Percentiles rank a stretch among this genome's conserved stretches.
phyloP scores from a whole-genome alignment of 2,113 vertebrate genomes.

The Melanocharis versteri region DNA sequence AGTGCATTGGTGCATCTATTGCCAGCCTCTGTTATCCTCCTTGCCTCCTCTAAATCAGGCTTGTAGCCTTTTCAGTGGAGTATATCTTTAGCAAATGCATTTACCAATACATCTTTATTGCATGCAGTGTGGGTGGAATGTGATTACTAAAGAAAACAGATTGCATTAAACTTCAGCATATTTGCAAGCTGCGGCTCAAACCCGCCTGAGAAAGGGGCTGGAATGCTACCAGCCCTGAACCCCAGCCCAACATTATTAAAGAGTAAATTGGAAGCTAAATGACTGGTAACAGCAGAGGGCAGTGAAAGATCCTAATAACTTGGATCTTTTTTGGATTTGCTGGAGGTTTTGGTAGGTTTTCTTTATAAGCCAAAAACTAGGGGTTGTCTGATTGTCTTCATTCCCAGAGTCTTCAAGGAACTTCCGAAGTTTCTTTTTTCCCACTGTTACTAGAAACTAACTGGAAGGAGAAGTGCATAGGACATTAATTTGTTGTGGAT shows the following conservation, averaged over 20 bases:
- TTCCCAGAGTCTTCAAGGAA: background rate
- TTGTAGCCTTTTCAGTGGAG: conserved; percentile 44
- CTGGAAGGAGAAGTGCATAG: background rate
- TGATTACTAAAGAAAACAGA: conserved; percentile 67
- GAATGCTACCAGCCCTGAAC: conserved; percentile 49
- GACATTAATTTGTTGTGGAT: background rate
- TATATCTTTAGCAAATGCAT: conserved; percentile 63
- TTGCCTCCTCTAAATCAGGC: conserved; percentile 22
- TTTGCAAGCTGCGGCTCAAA: conserved; percentile 55
- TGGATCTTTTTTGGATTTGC: background rate
- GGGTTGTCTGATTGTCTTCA: background rate
- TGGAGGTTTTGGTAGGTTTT: background rate
- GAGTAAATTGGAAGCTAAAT: conserved; percentile 31
- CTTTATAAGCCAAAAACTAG: background rate
- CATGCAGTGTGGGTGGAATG: conserved; percentile 39
- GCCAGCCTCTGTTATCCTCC: conserved; percentile 12
- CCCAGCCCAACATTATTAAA: background rate
- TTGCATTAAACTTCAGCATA: conserved; percentile 61
- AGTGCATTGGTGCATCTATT: background rate
- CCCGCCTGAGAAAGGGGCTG: conserved; percentile 39
- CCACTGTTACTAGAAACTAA: background rate
- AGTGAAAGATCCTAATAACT: conserved; percentile 13
- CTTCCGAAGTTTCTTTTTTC: background rate
- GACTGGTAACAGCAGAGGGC: conserved; percentile 52
- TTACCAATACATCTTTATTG: conserved; percentile 68